Evolutionary conservation across 2,113 vertebrate genomes (phyloP).

Genomic region (Leptodactylus fuscus): DNA sequence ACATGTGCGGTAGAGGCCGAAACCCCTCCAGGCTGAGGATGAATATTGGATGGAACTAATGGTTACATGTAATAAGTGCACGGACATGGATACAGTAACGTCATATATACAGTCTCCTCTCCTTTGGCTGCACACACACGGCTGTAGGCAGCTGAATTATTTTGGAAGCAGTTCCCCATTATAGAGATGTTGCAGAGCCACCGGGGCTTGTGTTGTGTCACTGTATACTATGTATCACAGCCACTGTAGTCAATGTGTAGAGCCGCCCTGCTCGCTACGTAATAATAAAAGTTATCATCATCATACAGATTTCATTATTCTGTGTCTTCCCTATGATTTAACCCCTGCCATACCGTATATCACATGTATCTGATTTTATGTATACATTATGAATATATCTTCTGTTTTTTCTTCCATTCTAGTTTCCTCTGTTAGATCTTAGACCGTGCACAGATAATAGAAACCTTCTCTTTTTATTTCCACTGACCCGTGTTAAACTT

Average conservation of each 20-base stretch:
- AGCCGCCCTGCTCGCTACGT: too few species aligned
- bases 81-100: background rate
- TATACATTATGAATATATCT: background rate
- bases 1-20: background rate
- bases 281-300: too few species aligned
- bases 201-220: too few species aligned
- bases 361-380: too few species aligned
- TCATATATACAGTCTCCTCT: background rate
- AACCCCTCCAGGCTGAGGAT: background rate
- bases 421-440: background rate
- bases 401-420: background rate
- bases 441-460: background rate
- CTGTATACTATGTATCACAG: too few species aligned
- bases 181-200: too few species aligned
- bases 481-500: constrained; percentile 1
- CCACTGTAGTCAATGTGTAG: too few species aligned
- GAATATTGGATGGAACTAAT: background rate
- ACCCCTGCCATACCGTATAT: too few species aligned
- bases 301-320: too few species aligned
- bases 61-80: background rate
- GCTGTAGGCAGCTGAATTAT: too few species aligned
- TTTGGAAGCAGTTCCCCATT: too few species aligned
- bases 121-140: background rate
- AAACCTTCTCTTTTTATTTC: constrained; percentile 2
- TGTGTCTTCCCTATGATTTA: too few species aligned